phyloP scores from a whole-genome alignment of 2,888 invertebrate genomes.

The Rotaria magnacalcarata region DNA sequence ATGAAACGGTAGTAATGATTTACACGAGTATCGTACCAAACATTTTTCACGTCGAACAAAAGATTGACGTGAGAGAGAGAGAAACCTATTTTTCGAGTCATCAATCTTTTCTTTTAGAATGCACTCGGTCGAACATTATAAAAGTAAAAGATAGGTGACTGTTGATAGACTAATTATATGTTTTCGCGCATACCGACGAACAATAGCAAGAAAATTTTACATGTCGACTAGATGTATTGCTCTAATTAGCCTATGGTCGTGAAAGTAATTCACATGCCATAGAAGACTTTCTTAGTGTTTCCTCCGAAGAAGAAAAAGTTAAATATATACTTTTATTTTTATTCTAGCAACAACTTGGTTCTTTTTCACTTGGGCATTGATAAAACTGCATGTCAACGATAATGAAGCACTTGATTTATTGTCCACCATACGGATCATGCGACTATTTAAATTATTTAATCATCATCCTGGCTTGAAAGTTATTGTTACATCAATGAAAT shows the following conservation, averaged over 20 bases:
- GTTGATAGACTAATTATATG: too few species aligned
- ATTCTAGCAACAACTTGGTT: conserved; percentile 28
- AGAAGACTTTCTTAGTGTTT: too few species aligned
- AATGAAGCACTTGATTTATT: conserved; percentile 22
- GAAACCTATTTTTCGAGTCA: too few species aligned
- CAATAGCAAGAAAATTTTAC: too few species aligned
- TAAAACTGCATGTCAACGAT: conserved; percentile 25
- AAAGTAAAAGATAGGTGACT: too few species aligned
- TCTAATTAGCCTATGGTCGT: too few species aligned
- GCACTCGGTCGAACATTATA: too few species aligned
- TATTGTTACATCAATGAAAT: conserved; percentile 41
- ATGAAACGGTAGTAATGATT: background rate
- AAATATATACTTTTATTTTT: background rate
- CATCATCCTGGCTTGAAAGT: conserved; percentile 46
- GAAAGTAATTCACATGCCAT: background rate
- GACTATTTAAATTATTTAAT: conserved; percentile 40
- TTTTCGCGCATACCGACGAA: too few species aligned
- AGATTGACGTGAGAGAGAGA: too few species aligned
- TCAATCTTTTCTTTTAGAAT: too few species aligned
- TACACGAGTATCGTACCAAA: background rate
- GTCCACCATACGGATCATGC: conserved; percentile 39
- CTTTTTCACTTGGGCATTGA: conserved; percentile 8
- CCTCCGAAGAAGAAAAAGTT: background rate
- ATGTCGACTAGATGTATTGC: too few species aligned
- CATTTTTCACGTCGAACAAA: too few species aligned